Percentiles rank a stretch among this genome's conserved stretches.
Evolutionary conservation across 2,888 invertebrate species (phyloP).

Genomic region (Andrena fulva): DNA sequence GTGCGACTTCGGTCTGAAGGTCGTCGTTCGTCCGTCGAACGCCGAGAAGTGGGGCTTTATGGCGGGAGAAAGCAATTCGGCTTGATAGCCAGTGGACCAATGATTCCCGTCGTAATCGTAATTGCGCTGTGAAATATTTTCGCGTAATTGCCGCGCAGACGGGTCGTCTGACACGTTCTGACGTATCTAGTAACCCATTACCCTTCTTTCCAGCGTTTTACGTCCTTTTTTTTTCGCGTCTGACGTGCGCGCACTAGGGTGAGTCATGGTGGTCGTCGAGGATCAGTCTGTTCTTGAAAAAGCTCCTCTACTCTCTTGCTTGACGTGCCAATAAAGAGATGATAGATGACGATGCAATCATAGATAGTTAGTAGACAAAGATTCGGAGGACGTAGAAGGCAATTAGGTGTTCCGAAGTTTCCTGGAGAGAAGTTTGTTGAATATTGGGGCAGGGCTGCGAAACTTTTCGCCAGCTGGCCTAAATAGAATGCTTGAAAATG

Average conservation of each 20-base stretch:
- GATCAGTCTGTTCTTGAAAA: not conserved
- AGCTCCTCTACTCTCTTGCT: not conserved
- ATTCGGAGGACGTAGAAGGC: not conserved
- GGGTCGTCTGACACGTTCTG: not conserved
- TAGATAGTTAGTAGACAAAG: not conserved
- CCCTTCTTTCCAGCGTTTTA: not conserved
- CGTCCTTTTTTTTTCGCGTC: slow-evolving; percentile 1
- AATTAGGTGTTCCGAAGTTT: not conserved
- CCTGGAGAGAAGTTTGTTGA: not conserved
- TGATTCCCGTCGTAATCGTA: slow-evolving; percentile 23
- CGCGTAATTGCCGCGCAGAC: slow-evolving; percentile 22
- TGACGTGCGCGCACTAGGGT: not conserved
- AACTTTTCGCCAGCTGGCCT: too few relatives aligned
- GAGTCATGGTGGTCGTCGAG: not conserved
- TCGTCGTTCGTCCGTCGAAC: slow-evolving; percentile 31
- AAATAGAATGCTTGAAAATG: too few relatives aligned
- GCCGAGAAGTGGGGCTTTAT: slow-evolving; percentile 16
- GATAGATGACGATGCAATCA: not conserved
- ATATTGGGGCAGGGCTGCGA: not conserved
- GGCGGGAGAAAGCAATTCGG: slow-evolving; percentile 28
- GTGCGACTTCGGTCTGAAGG: slow-evolving; percentile 35
- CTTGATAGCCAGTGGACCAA: not conserved
- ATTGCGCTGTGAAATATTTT: slow-evolving; percentile 16
- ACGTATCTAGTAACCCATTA: not conserved
- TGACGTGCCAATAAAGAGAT: not conserved